Base-by-base conservation (phyloP, 2,888 invertebrate genomes). In the Sinopyrophorus schimmeli region DNA sequence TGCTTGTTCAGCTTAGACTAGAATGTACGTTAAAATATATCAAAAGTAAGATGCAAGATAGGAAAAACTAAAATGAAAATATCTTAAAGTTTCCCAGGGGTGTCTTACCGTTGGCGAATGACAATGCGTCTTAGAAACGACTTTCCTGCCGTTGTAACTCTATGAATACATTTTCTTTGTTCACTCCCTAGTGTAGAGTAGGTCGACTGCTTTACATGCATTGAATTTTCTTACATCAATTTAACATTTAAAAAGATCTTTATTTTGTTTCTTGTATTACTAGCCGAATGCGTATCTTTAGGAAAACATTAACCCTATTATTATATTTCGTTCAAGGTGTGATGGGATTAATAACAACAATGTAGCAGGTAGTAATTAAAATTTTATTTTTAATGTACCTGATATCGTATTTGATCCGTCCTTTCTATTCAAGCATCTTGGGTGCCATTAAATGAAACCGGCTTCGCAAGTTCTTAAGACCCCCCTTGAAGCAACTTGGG, bases 71-170 rank as follows among this genome's bases (percentile, higher is more conserved):
- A 71, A 72, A 72, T 71, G 71, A 71, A 72, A 72, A 71, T 65
- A 69, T 69, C 69, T 67, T 65, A 67, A 73, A 67, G 64, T 67
- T 64, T 61, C 73, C 70, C 71, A 32, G 50, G 71, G 65, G 73
- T 57, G 63, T 60, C 62, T 65, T 72, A 70, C 63, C 57, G 63
- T 62, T 62, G 62, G 65, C 66, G 67, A 71, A 72, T 69, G 72
- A 74, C 74, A 74, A 74, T 74, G 74, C 72, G 73, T 74, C 74
- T 74, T 72, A 66, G 68, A 68, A 66, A 65, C 56, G 65, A 63
- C 62, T 63, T 62, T 62, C 58, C 60, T 57, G 55, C 59, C 47
- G 62, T 55, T 63, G 57, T 63, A 62, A 64, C 62, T 62, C 63
- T 61, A 65, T 65, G 64, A 65, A 64, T 65, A 64, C 62, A 65